phyloP scores from a whole-genome alignment of 2,888 invertebrate species.

The Scaptodrosophila latifasciaeformis region DNA sequence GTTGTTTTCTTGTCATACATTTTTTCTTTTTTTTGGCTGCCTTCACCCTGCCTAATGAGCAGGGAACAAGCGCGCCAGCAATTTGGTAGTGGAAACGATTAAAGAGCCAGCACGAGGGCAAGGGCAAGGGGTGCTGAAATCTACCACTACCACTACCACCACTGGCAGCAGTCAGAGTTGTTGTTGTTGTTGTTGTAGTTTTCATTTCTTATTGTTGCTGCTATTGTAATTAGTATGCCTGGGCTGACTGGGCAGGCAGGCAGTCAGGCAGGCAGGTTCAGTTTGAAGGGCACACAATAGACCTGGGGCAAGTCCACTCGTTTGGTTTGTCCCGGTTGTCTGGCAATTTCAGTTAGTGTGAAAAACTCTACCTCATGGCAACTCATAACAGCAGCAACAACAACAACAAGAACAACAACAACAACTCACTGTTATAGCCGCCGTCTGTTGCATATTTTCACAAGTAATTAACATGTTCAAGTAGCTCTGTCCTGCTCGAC shows the following conservation, averaged over 20 bases:
- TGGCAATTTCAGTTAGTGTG: slow-evolving; percentile 54
- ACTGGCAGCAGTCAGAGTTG: slow-evolving; percentile 3
- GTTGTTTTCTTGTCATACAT: slow-evolving; percentile 27
- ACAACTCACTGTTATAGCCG: slow-evolving; percentile 4
- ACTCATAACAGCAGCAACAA: too few relatives aligned
- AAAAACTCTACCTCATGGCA: slow-evolving; percentile 55
- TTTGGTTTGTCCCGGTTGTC: slow-evolving; percentile 12
- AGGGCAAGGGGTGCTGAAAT: neutral
- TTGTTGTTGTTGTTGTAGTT: slow-evolving; percentile 4
- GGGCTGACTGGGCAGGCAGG: neutral
- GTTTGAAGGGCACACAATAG: slow-evolving; percentile 47
- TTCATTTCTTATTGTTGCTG: too few relatives aligned
- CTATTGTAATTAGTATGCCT: slow-evolving; percentile 59
- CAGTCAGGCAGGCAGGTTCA: slow-evolving; percentile 30
- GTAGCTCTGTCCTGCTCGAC: slow-evolving; percentile 34
- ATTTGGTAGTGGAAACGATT: slow-evolving; percentile 41
- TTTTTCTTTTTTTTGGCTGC: slow-evolving; percentile 20
- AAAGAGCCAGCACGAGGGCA: slow-evolving; percentile 32
- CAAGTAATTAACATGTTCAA: slow-evolving; percentile 65
- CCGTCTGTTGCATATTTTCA: slow-evolving; percentile 66
- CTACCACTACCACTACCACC: slow-evolving; percentile 13
- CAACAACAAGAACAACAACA: too few relatives aligned
- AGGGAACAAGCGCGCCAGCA: slow-evolving; percentile 14
- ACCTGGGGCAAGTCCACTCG: slow-evolving; percentile 9
- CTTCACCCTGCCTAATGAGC: slow-evolving; percentile 34